Evolutionary conservation across 1,140 invertebrate species (phyloP), one percentile per base, ranked within the genome.

Genomic region (Scaptomyza graminum): DNA sequence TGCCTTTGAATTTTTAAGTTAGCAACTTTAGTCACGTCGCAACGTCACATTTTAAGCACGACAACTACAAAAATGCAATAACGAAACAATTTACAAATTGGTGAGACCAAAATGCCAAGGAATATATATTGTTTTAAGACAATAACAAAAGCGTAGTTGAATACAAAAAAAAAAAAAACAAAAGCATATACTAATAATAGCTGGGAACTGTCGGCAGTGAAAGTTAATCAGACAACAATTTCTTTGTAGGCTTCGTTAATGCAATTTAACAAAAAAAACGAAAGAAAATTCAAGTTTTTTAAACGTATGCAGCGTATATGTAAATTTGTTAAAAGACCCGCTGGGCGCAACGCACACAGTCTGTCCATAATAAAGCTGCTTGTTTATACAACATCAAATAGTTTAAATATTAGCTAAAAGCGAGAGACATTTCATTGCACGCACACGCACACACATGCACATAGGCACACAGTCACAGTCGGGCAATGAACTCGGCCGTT

Each of bases 21-120:
- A 64, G 59, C 39, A 25, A 65, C 51, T 54, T 63, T 77, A 62
- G 80, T 85, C 81, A 85, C 81, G 81, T 87, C 62, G 60, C 76
- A 41, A 41, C 5, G 11, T 41, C 41, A 51, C 79, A 79, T 74
- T 79, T 83, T 78, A 46, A 54, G 47, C 47, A 39, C 51, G 8
- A 2, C 31, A 34, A 34, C 31, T 8, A 9, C 1, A 34, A 34
- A 28, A 28, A 28, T 28, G 3, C 6, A 28, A 28, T 6, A 28
- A 34, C 6, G 52, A 51, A 52, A 55, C 46, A 60, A 59, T 61
- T 11, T 34, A 61, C 28, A 54, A 61, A 66, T 51, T 66, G 47
- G 46, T 66, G 46, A 59, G 46, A 59, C 11, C 55, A 15, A 59
- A 66, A 34, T 51, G 54, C 15, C 64, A 39, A 18, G 64, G 65